These are phyloP conservation scores for Sciurus niger DNA, from an alignment of 2,113 vertebrate species.

Conservation along the genomic window DNA sequence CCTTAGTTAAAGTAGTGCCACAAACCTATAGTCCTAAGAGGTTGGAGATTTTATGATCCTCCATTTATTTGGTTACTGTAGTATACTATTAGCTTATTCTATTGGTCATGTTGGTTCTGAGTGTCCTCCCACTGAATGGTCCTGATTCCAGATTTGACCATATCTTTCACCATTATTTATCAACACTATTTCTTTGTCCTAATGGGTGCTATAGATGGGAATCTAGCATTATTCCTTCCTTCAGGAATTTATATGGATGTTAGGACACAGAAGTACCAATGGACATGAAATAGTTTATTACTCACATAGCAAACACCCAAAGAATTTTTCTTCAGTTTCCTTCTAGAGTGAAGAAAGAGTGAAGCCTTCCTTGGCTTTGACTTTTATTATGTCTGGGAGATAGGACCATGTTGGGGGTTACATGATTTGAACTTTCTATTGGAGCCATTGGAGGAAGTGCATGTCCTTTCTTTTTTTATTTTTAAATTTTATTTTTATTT, in stretches of 20 bases:
- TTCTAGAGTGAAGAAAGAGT: background rate
- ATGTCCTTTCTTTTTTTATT: too few species aligned
- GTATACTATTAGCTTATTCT: background rate
- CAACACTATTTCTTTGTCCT: background rate
- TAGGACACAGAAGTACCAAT: background rate
- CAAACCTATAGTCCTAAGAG: background rate
- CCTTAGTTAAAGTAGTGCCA: background rate
- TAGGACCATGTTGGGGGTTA: background rate
- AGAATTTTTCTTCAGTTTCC: background rate
- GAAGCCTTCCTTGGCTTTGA: background rate
- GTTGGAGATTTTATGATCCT: background rate
- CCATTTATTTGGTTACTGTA: background rate
- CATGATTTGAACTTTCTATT: background rate
- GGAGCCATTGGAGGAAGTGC: background rate
- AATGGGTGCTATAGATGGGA: background rate
- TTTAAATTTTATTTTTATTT: too few species aligned
- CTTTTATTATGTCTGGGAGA: too few species aligned
- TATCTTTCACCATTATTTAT: background rate
- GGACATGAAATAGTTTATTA: background rate
- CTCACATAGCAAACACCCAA: background rate
- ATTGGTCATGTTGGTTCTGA: background rate
- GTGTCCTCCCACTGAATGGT: background rate
- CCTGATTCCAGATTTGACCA: background rate
- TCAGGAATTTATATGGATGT: background rate
- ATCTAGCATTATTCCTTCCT: background rate